Evolutionary conservation across 1,140 invertebrate genomes (phyloP).

Genomic region (Papilio dardanus): DNA sequence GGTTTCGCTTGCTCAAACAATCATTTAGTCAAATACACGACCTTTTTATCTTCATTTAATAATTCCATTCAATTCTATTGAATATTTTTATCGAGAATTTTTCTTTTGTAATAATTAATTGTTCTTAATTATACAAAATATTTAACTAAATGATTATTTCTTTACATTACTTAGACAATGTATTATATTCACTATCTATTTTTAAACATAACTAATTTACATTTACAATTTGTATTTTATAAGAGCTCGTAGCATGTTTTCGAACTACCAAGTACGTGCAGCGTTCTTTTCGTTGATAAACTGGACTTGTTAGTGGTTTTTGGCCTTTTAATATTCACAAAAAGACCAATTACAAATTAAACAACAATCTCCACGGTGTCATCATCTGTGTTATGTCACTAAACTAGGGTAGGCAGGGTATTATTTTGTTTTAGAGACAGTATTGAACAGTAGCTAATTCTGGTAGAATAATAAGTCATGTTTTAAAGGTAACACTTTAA

Average conservation of each 20-base stretch:
- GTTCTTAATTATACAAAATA: not conserved
- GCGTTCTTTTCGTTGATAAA: not conserved
- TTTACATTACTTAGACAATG: not conserved
- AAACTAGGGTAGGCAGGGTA: too few species aligned
- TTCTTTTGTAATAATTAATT: not conserved
- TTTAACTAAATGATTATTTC: not conserved
- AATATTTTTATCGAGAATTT: not conserved
- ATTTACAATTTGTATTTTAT: constrained; percentile 2
- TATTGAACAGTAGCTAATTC: too few species aligned
- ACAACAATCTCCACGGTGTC: too few species aligned
- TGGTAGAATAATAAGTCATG: too few species aligned
- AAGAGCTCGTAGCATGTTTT: not conserved
- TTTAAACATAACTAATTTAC: constrained; percentile 10
- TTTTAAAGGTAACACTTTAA: too few species aligned
- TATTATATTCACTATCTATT: not conserved
- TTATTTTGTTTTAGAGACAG: too few species aligned
- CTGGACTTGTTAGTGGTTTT: too few species aligned
- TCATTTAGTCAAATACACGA: constrained; percentile 24
- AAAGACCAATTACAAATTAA: too few species aligned
- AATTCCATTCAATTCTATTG: constrained; percentile 5
- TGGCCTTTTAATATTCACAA: too few species aligned
- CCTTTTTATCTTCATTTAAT: not conserved
- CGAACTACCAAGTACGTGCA: not conserved
- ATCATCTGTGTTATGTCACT: too few species aligned
- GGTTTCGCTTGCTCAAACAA: not conserved